Evolutionary conservation across 2,888 invertebrate genomes (phyloP).

Genomic region (Ligdia adustata): DNA sequence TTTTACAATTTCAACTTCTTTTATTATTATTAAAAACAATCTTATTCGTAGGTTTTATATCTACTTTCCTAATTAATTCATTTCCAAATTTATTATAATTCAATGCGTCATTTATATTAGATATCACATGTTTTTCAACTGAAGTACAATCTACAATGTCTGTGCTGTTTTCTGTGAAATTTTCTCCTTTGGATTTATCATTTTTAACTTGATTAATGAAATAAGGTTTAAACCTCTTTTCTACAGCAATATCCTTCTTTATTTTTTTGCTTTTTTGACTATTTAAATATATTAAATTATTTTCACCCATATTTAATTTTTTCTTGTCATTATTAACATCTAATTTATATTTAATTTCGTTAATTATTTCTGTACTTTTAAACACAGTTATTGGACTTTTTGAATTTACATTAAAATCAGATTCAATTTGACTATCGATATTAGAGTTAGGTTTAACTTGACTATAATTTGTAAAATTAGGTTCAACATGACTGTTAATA

Average conservation of each 20-base stretch:
- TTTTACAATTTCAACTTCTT: too few relatives aligned
- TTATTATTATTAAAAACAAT: slow-evolving; percentile 68
- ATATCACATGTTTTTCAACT: slow-evolving; percentile 51
- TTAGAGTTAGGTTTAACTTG: not conserved
- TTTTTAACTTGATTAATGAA: not conserved
- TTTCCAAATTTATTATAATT: slow-evolving; percentile 69
- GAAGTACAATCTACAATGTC: slow-evolving; percentile 67
- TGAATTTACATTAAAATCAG: not conserved
- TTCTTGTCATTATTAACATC: not conserved
- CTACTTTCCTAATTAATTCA: slow-evolving; percentile 58
- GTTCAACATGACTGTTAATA: not conserved
- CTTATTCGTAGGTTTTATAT: slow-evolving; percentile 62
- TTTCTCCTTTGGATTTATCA: not conserved
- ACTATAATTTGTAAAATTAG: not conserved
- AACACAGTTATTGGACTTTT: not conserved
- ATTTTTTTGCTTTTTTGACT: slow-evolving; percentile 44
- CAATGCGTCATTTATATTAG: slow-evolving; percentile 66
- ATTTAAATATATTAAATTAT: slow-evolving; percentile 52
- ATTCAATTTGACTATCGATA: not conserved
- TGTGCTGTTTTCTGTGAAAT: slow-evolving; percentile 26
- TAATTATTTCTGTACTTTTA: not conserved
- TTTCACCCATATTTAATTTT: slow-evolving; percentile 63
- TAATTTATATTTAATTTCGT: not conserved
- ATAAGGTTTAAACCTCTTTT: not conserved
- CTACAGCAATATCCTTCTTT: too few relatives aligned